phyloP scores from a whole-genome alignment of 2,888 invertebrate species.

The Norana najaformis region DNA sequence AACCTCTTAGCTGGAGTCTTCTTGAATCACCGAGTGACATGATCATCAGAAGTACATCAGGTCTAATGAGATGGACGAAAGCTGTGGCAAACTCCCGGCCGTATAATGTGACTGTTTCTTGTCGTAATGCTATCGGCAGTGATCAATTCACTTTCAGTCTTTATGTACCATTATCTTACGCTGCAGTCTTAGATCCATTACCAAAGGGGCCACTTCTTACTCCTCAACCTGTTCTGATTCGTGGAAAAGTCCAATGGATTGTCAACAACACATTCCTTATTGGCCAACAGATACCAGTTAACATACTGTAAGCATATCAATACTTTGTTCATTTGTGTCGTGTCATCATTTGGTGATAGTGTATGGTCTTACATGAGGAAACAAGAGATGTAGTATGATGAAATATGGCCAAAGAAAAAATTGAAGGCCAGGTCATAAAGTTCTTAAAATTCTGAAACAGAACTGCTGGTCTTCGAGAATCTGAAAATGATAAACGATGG shows the following conservation, averaged over 20 bases:
- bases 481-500: no score
- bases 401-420: no score
- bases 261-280: background rate
- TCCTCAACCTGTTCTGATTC: conserved; percentile 28
- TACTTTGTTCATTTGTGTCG: no score
- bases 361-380: no score
- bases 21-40: conserved; percentile 22
- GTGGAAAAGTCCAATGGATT: conserved; percentile 31
- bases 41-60: conserved; percentile 2
- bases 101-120: conserved; percentile 20
- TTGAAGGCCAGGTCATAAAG: no score
- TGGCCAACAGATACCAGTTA: conserved; percentile 23
- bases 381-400: no score
- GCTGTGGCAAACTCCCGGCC: conserved; percentile 22
- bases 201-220: conserved; percentile 25
- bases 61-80: conserved; percentile 25
- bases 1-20: conserved; percentile 24
- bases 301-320: conserved; percentile 24
- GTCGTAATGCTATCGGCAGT: conserved; percentile 29
- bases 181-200: conserved; percentile 25
- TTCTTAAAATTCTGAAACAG: no score
- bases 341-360: no score
- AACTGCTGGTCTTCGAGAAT: no score
- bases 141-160: conserved; percentile 20
- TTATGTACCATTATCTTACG: conserved; percentile 31